A percentile compares a stretch with the other conserved stretches of the same genome.
Evolutionary conservation across 2,797 vertebrate species (phyloP).

Genomic region (Sebastes taczanowskii): DNA sequence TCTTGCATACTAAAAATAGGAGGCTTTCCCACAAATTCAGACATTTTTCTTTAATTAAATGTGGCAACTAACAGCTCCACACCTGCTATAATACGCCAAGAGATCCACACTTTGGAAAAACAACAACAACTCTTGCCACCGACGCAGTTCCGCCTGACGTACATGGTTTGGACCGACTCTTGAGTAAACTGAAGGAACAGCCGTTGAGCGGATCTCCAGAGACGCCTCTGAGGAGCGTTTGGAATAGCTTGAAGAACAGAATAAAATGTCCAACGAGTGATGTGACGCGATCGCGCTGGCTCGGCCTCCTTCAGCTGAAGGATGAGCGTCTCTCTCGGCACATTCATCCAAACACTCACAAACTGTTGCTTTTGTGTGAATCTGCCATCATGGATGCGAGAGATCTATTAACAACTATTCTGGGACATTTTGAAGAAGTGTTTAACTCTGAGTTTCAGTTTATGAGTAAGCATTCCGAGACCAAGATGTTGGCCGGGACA

Average conservation of each 20-base stretch:
- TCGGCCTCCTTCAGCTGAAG: slow-evolving; percentile 8
- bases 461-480: background rate
- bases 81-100: background rate
- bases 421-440: background rate
- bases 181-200: slow-evolving; percentile 12
- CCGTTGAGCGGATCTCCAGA: slow-evolving; percentile 31
- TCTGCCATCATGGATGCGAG: background rate
- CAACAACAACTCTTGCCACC: background rate
- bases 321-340: slow-evolving; percentile 34
- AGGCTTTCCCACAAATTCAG: background rate
- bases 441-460: background rate
- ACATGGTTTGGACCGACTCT: background rate
- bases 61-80: background rate
- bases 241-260: slow-evolving; percentile 38
- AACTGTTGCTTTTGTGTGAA: background rate
- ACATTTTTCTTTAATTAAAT: background rate
- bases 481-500: background rate
- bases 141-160: slow-evolving; percentile 22
- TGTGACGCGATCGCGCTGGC: slow-evolving; percentile 36
- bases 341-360: slow-evolving; percentile 31
- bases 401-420: background rate
- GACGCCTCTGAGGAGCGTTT: slow-evolving; percentile 16
- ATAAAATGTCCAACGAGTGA: slow-evolving; percentile 49
- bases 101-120: background rate
- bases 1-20: background rate